Conservation (phyloP, 2,888 invertebrate genomes). For the Phaonia tiefii region DNA sequence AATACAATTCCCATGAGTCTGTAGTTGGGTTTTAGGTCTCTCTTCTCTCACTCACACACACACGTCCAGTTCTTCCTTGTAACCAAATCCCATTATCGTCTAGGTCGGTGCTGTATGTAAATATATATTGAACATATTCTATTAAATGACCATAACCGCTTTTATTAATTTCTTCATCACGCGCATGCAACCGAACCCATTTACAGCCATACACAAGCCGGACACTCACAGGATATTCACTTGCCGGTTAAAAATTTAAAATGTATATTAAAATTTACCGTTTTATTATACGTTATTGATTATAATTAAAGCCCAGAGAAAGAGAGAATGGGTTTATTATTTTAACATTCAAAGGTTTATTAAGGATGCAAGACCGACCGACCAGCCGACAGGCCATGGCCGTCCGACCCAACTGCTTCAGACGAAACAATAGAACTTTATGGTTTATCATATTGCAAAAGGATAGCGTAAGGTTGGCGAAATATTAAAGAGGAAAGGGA, state of each 20-base stretch:
- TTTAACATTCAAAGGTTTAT: constrained; percentile 17
- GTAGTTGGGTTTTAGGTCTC: too few species aligned
- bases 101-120: too few species aligned
- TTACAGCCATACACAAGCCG: background rate
- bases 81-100: too few species aligned
- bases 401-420: too few species aligned
- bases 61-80: too few species aligned
- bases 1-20: too few species aligned
- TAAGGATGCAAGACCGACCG: background rate
- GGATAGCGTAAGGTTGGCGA: too few species aligned
- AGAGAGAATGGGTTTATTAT: background rate
- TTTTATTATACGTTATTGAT: constrained; percentile 25
- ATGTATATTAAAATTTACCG: constrained; percentile 3
- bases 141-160: constrained; percentile 26
- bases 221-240: background rate
- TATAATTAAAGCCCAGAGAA: constrained; percentile 9
- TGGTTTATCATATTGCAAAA: too few species aligned
- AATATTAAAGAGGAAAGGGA: too few species aligned
- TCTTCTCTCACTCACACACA: too few species aligned
- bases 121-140: constrained; percentile 7
- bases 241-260: background rate
- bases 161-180: constrained; percentile 12
- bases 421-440: too few species aligned
- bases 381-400: too few species aligned
- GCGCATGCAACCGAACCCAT: background rate